Evolutionary conservation across 2,113 vertebrate genomes (phyloP), one percentile per base, ranked within the genome.

Genomic region (Dipodomys merriami): DNA sequence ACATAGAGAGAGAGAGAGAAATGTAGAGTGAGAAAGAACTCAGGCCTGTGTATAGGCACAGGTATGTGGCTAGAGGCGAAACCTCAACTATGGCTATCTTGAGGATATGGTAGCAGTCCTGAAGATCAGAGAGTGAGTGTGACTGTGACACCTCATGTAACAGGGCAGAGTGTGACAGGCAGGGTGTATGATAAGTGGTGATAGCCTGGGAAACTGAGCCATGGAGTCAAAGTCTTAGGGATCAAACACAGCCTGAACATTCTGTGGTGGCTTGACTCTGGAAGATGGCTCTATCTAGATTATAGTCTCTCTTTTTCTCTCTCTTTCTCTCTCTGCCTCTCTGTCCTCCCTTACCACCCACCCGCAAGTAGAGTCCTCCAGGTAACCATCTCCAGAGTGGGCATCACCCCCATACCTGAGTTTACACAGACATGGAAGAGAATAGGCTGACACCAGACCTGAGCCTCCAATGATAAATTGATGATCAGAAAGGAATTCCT

Each of bases 21-120:
- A 39, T 39, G 35, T 4, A 39, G 35, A 39, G 35, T 39, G 35
- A 39, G 35, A 39, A 39, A 39, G 35, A 39, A 39, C 35, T 39
- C 53, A 27, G 62, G 20, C 44, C 30, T 6, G 18, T 57, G 27
- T n/a, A 35, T 10, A 25, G 1, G 11, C 7, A 2, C 62, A n/a
- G 9, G 20, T 46, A 6, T 46, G 2, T 20, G 44, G 1, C n/a
- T 2, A 57, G 6, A 57, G n/a, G 16, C 33, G 11, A 4, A 2
- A 20, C 11, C 35, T 39, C 35, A 39, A 39, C 35, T 6, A 74
- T 13, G 20, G 39, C 39, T 19, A 4, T 25, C 49, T 85, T 46
- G 87, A 64, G 15, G 22, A 46, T 2, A 74, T 30, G 15, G 27
- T 23, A 7, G 2, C 46, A 22, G 25, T 46, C 62, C 85, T 73